Conservation (phyloP, 1,140 invertebrate species). For the Macrobrachium rosenbergii region DNA sequence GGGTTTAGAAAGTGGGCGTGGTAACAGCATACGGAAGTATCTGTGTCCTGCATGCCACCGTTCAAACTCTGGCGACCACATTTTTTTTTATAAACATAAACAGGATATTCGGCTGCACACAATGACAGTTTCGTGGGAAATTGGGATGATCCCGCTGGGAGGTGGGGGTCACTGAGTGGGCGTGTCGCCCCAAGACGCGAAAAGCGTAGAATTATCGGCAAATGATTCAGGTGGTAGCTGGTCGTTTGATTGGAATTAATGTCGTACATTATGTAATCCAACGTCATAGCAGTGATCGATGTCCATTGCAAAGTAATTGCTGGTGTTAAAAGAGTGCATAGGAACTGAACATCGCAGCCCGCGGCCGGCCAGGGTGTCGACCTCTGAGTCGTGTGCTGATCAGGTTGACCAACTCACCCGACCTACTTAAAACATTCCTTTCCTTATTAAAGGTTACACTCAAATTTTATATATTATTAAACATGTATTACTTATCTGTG, state of each 20-base stretch:
- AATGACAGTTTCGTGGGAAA: too few species aligned
- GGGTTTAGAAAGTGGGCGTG: constrained; percentile 39
- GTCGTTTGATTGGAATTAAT: too few species aligned
- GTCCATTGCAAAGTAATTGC: neutral
- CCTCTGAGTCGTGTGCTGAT: constrained; percentile 57
- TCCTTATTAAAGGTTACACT: neutral
- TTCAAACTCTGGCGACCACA: neutral
- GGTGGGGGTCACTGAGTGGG: too few species aligned
- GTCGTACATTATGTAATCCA: too few species aligned
- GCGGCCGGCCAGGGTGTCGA: constrained; percentile 55
- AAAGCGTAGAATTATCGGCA: too few species aligned
- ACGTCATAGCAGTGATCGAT: too few species aligned
- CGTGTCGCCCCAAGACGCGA: too few species aligned
- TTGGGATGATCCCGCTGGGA: too few species aligned
- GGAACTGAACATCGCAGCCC: constrained; percentile 36
- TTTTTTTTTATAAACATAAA: neutral
- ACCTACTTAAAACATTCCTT: constrained; percentile 60
- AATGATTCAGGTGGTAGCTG: too few species aligned
- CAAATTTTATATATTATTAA: too few species aligned
- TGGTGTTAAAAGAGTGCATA: constrained; percentile 15
- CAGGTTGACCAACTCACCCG: constrained; percentile 52
- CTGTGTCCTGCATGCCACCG: neutral
- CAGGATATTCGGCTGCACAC: constrained; percentile 26
- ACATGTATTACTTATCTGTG: too few species aligned
- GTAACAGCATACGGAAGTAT: neutral